Base-by-base conservation (phyloP, 2,797 vertebrate genomes). In the Cossypha dichroa region DNA sequence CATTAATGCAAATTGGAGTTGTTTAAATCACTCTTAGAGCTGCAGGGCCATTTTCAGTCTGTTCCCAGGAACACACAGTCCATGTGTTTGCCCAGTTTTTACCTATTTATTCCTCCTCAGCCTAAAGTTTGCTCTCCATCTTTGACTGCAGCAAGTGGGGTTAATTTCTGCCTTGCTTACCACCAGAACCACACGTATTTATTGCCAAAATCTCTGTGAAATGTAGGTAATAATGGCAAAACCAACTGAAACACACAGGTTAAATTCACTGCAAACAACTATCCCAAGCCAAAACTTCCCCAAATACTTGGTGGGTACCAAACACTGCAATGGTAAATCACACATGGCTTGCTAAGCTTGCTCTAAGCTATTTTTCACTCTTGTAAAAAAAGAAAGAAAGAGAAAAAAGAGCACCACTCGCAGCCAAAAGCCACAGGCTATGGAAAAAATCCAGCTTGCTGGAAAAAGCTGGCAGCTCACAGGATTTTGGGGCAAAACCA, bases 381-480 rank as follows among this genome's bases (percentile, higher is more conserved):
- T 12, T 36, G 52, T 52, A 49, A 69, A 68, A 70, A 54, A 70
- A 62, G 51, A 51, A 41, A 58, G 41, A 43, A 33, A 25, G 4
- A 55, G 8, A 40, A 29, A 82, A 81, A 67, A 88, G 29, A 73
- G 70, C 74, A 74, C 45, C 49, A 62, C 76, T 90, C 0, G 2
- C 77, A 89, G 88, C 63, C 82, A 80, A 89, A 86, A 92, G 74
- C 90, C 86, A 49, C 48, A 70, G 83, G 81, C 60, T 63, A 29
- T 25, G 59, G 76, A 79, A 88, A 18, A 91, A 75, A 48, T 8
- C 62, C 70, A 93, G 54, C 72, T 83, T 67, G 85, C 59, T 5
- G 52, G 77, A 78, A 79, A 81, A 79, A 83, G 76, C 66, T 45
- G 79, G 33, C 72, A 83, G 76, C 67, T 86, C 43, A 16, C 25